Evolutionary conservation across 2,113 vertebrate species (phyloP).

Genomic region (Ovis canadensis): DNA sequence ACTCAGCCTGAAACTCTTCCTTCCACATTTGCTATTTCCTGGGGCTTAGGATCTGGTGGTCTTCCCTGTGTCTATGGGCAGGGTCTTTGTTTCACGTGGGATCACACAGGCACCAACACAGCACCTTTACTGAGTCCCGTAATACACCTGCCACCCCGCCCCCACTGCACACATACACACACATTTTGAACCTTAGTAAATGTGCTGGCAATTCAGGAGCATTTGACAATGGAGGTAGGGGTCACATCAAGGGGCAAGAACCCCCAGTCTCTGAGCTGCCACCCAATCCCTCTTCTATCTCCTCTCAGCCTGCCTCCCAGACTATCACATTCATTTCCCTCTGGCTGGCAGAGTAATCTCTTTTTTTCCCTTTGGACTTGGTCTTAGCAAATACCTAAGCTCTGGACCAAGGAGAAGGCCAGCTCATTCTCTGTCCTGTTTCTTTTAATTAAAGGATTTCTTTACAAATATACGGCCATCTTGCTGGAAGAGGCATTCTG

Average conservation of each 20-base stretch:
- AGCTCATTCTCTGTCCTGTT: background rate
- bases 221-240: background rate
- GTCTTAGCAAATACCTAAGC: background rate
- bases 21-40: background rate
- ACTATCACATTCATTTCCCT: background rate
- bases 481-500: background rate
- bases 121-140: background rate
- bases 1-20: background rate
- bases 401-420: background rate
- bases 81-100: background rate
- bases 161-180: background rate
- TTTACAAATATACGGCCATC: background rate
- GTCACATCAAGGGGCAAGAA: background rate
- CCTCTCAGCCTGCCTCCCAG: background rate
- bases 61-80: background rate
- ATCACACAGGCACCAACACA: background rate
- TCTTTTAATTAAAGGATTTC: background rate
- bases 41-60: background rate
- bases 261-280: background rate
- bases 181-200: background rate
- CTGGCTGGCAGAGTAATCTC: background rate
- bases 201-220: background rate
- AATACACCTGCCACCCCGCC: fast-evolving
- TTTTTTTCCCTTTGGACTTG: background rate
- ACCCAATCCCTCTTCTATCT: background rate